phyloP scores from a whole-genome alignment of 2,888 invertebrate species.

The Ashinkailepas kermadecensis region DNA sequence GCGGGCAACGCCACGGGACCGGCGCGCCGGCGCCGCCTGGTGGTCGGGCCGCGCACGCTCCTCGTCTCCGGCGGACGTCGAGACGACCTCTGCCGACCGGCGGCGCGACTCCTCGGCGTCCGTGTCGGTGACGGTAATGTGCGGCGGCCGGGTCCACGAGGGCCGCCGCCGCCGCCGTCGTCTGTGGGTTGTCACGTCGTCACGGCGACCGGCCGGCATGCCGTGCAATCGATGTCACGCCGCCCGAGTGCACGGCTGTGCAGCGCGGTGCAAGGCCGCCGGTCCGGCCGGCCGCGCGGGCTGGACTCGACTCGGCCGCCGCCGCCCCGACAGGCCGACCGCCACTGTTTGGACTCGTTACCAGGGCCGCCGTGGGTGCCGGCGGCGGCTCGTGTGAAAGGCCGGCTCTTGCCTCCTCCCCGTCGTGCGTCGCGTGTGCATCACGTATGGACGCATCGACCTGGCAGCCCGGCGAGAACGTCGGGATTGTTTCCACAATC shows the following conservation, averaged over 20 bases:
- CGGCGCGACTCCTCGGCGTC: conserved; percentile 7
- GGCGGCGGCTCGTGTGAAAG: neutral
- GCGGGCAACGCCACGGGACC: neutral
- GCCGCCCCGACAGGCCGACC: neutral
- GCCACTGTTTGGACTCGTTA: neutral
- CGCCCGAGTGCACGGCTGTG: neutral
- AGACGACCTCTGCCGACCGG: neutral
- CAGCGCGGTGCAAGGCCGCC: neutral
- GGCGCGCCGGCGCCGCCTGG: neutral
- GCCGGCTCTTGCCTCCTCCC: too few relatives aligned
- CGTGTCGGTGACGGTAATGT: conserved; percentile 16
- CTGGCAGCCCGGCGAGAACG: too few relatives aligned
- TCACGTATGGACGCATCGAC: too few relatives aligned
- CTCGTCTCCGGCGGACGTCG: neutral
- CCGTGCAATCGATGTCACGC: neutral
- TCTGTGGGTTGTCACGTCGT: neutral
- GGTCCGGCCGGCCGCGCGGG: too few relatives aligned
- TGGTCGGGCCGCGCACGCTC: neutral
- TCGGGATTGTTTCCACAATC: too few relatives aligned
- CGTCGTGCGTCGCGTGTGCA: too few relatives aligned
- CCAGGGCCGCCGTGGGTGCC: neutral
- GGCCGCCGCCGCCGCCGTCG: neutral
- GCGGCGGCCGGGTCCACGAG: neutral
- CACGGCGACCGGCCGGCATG: neutral
- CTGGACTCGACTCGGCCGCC: neutral